These are phyloP conservation scores for Amphipyra berbera DNA, from an alignment of 2,888 invertebrate genomes.

Conservation along the genomic window DNA sequence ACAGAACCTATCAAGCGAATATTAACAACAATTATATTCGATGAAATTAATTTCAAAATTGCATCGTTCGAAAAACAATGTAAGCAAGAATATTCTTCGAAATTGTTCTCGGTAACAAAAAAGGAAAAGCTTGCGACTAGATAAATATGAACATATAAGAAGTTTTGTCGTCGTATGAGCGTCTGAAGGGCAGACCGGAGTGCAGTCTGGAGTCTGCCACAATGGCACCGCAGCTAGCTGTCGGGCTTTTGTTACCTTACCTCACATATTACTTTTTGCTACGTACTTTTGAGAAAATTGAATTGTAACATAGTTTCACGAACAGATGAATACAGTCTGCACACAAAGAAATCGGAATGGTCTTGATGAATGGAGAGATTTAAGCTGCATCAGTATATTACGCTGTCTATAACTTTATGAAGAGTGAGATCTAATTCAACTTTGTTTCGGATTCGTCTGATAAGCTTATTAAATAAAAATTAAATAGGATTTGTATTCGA, in stretches of 20 bases:
- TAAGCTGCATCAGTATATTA: constrained; percentile 24
- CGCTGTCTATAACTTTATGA: constrained; percentile 6
- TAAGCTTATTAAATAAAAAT: not conserved
- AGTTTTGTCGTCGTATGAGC: constrained; percentile 42
- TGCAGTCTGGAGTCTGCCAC: constrained; percentile 54
- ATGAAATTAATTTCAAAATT: constrained; percentile 3
- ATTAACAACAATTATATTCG: not conserved
- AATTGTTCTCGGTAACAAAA: constrained; percentile 1
- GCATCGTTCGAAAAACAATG: constrained; percentile 1
- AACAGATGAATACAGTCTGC: constrained; percentile 46
- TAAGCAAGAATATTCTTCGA: not conserved
- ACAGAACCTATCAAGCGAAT: not conserved
- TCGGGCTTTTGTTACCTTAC: constrained; percentile 68
- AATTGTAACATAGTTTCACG: constrained; percentile 55
- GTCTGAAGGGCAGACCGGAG: constrained; percentile 59
- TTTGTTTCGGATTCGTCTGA: not conserved
- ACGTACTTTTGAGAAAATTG: constrained; percentile 62
- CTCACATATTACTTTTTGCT: constrained; percentile 68
- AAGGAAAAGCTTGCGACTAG: constrained; percentile 22
- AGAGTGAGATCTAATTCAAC: constrained; percentile 1
- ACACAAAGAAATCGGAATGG: constrained; percentile 23
- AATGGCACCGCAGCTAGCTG: constrained; percentile 64
- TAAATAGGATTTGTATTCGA: not conserved
- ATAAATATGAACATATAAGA: constrained; percentile 37
- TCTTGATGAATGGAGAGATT: constrained; percentile 35